These are phyloP conservation scores for Paramormyrops kingsleyae DNA, from an alignment of 2,113 vertebrate genomes.

Conservation along the genomic window DNA sequence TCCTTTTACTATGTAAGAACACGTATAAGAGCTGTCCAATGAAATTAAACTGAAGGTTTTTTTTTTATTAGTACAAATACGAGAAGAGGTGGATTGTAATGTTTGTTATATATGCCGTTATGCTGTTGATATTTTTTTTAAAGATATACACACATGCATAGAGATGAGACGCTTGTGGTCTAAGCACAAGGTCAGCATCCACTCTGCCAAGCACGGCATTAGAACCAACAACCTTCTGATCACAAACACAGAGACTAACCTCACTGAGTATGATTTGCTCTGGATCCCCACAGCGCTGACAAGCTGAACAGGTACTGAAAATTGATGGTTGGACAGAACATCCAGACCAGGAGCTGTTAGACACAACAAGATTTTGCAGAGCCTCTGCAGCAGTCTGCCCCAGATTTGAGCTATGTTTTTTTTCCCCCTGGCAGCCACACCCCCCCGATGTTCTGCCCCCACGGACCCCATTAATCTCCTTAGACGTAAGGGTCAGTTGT, in stretches of 20 bases:
- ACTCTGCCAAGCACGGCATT: neutral
- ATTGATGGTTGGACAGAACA: neutral
- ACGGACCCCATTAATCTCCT: neutral
- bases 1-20: neutral
- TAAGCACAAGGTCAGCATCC: neutral
- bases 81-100: neutral
- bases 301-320: neutral
- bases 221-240: neutral
- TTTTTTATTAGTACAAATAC: neutral
- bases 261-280: neutral
- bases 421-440: neutral
- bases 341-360: neutral
- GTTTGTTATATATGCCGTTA: neutral
- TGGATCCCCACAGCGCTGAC: neutral
- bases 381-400: neutral
- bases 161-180: neutral
- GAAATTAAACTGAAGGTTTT: neutral
- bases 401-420: neutral
- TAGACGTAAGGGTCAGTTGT: neutral
- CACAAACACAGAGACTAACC: neutral
- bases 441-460: neutral
- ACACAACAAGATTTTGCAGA: neutral
- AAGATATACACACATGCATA: neutral
- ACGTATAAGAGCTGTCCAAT: neutral
- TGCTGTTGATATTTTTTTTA: neutral